These are phyloP conservation scores for Loripinus fragilis DNA, from an alignment of 2,888 invertebrate genomes.

Conservation along the genomic window DNA sequence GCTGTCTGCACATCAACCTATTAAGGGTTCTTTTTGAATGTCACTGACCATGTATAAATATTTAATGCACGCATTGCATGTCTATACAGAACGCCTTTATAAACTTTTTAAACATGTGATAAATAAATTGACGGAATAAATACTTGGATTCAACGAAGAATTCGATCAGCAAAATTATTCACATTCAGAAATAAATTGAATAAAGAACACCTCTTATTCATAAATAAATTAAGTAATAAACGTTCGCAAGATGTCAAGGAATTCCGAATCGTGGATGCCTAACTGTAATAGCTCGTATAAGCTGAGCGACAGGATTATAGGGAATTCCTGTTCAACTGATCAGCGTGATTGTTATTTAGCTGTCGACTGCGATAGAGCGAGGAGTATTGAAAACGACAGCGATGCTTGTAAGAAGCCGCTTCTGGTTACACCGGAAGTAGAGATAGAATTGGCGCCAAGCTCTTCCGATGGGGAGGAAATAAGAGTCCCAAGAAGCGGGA, in stretches of 20 bases:
- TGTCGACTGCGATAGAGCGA: not conserved
- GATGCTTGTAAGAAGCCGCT: constrained; percentile 8
- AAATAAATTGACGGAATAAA: too few species aligned
- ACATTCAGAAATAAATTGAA: too few species aligned
- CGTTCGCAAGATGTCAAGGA: constrained; percentile 24
- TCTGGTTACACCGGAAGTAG: not conserved
- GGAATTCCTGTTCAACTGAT: not conserved
- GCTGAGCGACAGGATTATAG: not conserved
- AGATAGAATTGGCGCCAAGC: not conserved
- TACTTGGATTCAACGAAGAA: too few species aligned
- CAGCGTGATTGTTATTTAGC: constrained; percentile 5
- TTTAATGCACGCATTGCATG: too few species aligned
- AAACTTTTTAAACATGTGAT: too few species aligned
- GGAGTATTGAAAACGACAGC: constrained; percentile 1
- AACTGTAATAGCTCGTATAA: not conserved
- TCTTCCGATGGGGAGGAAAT: not conserved
- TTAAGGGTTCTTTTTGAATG: too few species aligned
- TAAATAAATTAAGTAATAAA: too few species aligned
- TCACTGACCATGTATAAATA: too few species aligned
- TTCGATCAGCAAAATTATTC: too few species aligned
- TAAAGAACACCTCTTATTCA: too few species aligned
- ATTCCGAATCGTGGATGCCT: constrained; percentile 21
- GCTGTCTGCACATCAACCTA: too few species aligned
- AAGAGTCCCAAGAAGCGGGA: not conserved
- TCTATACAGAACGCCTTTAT: too few species aligned